Evolutionary conservation across 2,113 vertebrate genomes (phyloP), one percentile per base, ranked within the genome.

Genomic region (Phasianus colchicus): DNA sequence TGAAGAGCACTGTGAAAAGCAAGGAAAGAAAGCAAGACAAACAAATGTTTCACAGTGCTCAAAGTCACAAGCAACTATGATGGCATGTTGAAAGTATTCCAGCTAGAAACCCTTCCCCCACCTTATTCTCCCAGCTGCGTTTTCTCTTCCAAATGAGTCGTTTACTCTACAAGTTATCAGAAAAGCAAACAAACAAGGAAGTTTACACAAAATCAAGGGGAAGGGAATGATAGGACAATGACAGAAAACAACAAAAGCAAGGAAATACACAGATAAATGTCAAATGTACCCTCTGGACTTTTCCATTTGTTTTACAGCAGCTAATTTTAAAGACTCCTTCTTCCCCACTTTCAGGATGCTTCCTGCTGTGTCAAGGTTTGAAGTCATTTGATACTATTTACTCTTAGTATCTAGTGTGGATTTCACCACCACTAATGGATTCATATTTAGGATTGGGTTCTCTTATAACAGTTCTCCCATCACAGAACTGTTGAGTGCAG

Each of bases 131-230:
- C 90, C 92, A 92, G 90, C 65, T 92, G 77, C 57, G 47, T 93
- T 92, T 83, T 93, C 80, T 95, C 76, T 76, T 72, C 42, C 58
- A 60, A 91, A 83, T 71, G 55, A 93, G 75, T 66, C 91, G 79
- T 93, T 92, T 88, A 88, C 92, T 90, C 83, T 96, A 79, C 86
- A 83, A 86, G 92, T 93, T 96, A 96, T 96, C 95, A 79, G 83
- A 96, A 97, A 94, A 90, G 96, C 96, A 98, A 98, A 97, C 96
- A 98, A 98, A 97, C 96, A 97, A 90, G 83, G 63, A 97, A 93
- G 94, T 96, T 97, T 96, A 97, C 73, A 96, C 72, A 96, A 91
- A 97, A 95, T 90, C 78, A 90, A 95, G 95, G 93, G 80, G 90
- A 97, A 95, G 54, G 73, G 93, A 96, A 94, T 82, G 95, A 97